Conservation (phyloP, 2,113 vertebrate genomes). For the Thamnaconus septentrionalis region DNA sequence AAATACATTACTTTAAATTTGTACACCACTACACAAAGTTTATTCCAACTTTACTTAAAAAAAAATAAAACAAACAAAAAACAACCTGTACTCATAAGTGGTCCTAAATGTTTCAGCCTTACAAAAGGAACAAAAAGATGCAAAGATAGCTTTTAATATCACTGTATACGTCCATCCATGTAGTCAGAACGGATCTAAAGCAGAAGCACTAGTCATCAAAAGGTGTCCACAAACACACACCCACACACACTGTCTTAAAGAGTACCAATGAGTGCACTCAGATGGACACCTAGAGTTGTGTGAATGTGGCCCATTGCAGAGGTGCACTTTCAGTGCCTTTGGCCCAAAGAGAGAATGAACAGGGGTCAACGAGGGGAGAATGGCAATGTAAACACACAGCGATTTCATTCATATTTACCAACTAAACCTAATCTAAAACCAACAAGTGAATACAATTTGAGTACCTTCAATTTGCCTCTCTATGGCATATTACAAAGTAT, state of each 20-base stretch:
- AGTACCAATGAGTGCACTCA: conserved; percentile 64
- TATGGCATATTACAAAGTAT: not conserved
- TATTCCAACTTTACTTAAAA: conserved; percentile 51
- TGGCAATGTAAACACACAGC: conserved; percentile 42
- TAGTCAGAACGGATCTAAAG: conserved; percentile 64
- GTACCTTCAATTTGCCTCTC: conserved; percentile 60
- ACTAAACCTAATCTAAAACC: conserved; percentile 23
- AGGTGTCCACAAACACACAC: conserved; percentile 24
- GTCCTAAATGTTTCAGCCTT: conserved; percentile 66
- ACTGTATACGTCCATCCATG: conserved; percentile 53
- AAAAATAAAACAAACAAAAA: conserved; percentile 15
- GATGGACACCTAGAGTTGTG: conserved; percentile 60
- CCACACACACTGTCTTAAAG: not conserved
- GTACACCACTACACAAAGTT: conserved; percentile 73
- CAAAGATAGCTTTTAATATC: conserved; percentile 70
- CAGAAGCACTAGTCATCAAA: conserved; percentile 38
- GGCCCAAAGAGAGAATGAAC: conserved; percentile 52
- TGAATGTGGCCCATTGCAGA: conserved; percentile 61
- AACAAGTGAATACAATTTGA: conserved; percentile 32
- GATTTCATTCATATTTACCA: conserved; percentile 12
- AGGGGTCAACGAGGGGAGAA: conserved; percentile 13
- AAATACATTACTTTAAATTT: conserved; percentile 76
- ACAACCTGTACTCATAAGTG: conserved; percentile 56
- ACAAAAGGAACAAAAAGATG: conserved; percentile 54
- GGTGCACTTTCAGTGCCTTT: conserved; percentile 67